These are phyloP conservation scores for Podargus strigoides DNA, from an alignment of 2,797 vertebrate genomes.

Conservation along the genomic window DNA sequence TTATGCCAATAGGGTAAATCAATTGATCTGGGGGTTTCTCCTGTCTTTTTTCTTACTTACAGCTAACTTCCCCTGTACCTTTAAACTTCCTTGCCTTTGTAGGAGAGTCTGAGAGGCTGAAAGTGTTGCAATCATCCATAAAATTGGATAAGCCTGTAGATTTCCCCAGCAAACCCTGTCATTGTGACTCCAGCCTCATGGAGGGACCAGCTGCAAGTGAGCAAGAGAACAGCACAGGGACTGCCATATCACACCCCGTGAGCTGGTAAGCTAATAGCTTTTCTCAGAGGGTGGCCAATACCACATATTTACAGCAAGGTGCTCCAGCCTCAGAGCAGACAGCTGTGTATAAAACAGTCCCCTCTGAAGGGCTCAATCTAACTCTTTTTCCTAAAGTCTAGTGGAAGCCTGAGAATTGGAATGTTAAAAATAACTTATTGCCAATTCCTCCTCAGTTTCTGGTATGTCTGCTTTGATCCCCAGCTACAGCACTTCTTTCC, in stretches of 20 bases:
- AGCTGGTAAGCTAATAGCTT: background rate
- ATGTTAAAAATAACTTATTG: background rate
- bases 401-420: background rate
- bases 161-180: background rate
- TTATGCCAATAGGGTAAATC: background rate
- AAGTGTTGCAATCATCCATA: background rate
- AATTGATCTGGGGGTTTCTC: background rate
- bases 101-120: background rate
- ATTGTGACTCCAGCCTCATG: background rate
- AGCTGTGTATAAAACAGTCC: background rate
- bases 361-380: background rate
- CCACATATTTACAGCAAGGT: background rate
- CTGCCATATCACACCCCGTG: background rate
- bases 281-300: background rate
- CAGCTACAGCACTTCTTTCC: background rate
- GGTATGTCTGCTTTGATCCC: background rate
- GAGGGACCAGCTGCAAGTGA: background rate
- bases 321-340: background rate
- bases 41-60: background rate
- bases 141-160: background rate
- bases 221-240: background rate
- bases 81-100: background rate
- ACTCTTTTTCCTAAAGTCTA: background rate
- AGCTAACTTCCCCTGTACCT: background rate
- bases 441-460: background rate